Percentiles rank a stretch among this genome's conserved stretches.
Conservation (phyloP, 1,140 invertebrate species). For the Pogonomyrmex barbatus region DNA sequence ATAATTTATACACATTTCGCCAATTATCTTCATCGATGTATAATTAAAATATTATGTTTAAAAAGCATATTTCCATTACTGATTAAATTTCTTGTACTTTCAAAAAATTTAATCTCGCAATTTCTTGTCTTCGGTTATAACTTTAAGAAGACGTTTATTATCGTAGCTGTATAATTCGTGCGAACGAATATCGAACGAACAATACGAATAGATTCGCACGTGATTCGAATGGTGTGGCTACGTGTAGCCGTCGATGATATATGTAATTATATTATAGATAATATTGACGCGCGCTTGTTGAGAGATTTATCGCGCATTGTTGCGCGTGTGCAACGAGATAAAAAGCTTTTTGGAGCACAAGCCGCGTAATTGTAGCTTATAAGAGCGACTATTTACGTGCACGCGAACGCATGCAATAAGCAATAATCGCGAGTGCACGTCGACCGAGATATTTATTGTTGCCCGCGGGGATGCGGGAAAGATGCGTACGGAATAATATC, state of each 20-base stretch:
- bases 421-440: constrained; percentile 60
- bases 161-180: not conserved
- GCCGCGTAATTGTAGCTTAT: constrained; percentile 58
- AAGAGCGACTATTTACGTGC: constrained; percentile 63
- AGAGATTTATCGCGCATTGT: constrained; percentile 60
- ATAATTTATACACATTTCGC: not conserved
- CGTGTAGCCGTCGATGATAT: constrained; percentile 36
- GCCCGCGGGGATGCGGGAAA: constrained; percentile 49
- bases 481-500: constrained; percentile 57
- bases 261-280: constrained; percentile 65
- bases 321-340: constrained; percentile 22
- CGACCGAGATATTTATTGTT: constrained; percentile 63
- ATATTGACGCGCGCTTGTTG: constrained; percentile 50
- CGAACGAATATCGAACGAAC: not conserved
- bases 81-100: not conserved
- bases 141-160: constrained; percentile 2
- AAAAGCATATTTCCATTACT: not conserved
- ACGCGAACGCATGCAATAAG: constrained; percentile 53
- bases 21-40: not conserved
- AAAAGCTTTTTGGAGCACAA: constrained; percentile 58
- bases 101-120: not conserved
- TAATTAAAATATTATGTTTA: constrained; percentile 20
- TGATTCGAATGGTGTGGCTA: constrained; percentile 16
- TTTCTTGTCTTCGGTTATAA: not conserved
- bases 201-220: constrained; percentile 43